A percentile compares a stretch with the other conserved stretches of the same genome.
phyloP scores from a whole-genome alignment of 2,797 vertebrate genomes.

The Helostoma temminkii region DNA sequence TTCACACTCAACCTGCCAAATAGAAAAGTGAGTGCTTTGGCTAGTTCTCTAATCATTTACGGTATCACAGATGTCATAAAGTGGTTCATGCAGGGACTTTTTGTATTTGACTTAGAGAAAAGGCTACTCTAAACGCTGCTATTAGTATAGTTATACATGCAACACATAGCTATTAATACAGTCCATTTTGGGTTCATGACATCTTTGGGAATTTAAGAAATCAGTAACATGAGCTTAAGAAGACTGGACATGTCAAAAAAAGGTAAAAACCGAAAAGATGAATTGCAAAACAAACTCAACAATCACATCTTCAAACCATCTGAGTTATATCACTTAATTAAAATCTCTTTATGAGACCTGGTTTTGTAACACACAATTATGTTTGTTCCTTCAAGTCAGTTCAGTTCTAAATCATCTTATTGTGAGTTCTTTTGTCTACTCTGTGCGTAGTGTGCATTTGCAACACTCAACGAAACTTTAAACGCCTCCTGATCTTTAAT shows the following conservation, averaged over 20 bases:
- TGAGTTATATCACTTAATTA: background rate
- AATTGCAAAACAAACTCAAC: background rate
- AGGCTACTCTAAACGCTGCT: no score
- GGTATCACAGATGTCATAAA: slow-evolving; percentile 27
- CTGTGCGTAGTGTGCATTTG: slow-evolving; percentile 20
- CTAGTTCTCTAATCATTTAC: slow-evolving; percentile 42
- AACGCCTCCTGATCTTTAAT: slow-evolving; percentile 16
- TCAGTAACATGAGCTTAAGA: no score
- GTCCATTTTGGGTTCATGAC: no score
- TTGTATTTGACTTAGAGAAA: no score
- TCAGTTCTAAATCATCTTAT: slow-evolving; percentile 54
- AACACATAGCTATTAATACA: no score
- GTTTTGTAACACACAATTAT: slow-evolving; percentile 12
- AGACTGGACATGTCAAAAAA: background rate
- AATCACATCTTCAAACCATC: background rate
- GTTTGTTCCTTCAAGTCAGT: slow-evolving; percentile 54
- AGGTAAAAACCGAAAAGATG: background rate
- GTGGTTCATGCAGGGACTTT: slow-evolving; percentile 20
- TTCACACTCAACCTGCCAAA: slow-evolving; percentile 48
- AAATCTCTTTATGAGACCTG: slow-evolving; percentile 22
- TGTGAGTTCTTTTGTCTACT: slow-evolving; percentile 20
- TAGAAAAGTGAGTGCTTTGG: slow-evolving; percentile 33
- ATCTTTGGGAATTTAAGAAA: no score
- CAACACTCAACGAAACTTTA: slow-evolving; percentile 10
- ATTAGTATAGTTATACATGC: no score